Base-by-base conservation (phyloP, 2,888 invertebrate genomes). In the Ecdyonurus torrentis region DNA sequence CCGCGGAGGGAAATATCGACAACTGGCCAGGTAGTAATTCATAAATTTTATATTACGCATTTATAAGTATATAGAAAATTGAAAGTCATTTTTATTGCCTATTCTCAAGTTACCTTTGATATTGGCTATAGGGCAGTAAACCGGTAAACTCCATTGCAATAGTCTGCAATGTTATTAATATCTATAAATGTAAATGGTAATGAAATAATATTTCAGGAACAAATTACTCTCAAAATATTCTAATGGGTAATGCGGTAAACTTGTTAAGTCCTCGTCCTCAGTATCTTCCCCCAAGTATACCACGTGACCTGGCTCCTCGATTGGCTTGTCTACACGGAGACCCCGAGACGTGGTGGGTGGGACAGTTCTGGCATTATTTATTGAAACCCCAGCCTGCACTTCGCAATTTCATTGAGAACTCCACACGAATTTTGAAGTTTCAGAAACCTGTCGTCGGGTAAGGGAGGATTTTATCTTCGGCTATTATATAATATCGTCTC, bases 261-360 rank as follows among this genome's bases (percentile, higher is more conserved):
- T 91, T 92, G 2, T 80, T 99, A 65, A 86, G 78, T 67, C 88
- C 89, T 1, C 81, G 91, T 67, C 95, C 97, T 1, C 85, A 87
- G 63, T 94, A 84, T 73, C 77, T 96, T 67, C 96, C 97, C 2
- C 82, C 93, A 59, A 86, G 95, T 0, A 84, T 99, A 69, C 99
- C 99, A 0, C 87, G 88, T 71, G 96, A 98, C 73, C 77, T 98
- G 66, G 88, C 87, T 1, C 84, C 86, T 59, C 82, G 94, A 72
- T 75, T 95, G 66, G 81, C 81, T 59, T 80, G 86, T 63, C 76
- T 93, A 63, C 93, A 99, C 75, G 97, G 97, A 0, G 89, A 96
- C 76, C 98, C 99, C 0, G 81, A 93, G 23, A 93, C 92, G 2
- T 99, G 97, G 96, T 99, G 97, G 93, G 85, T 97, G 60, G 96